These are phyloP conservation scores for Leptinotarsa tumamoca DNA, from an alignment of 2,888 invertebrate genomes.

Conservation along the genomic window DNA sequence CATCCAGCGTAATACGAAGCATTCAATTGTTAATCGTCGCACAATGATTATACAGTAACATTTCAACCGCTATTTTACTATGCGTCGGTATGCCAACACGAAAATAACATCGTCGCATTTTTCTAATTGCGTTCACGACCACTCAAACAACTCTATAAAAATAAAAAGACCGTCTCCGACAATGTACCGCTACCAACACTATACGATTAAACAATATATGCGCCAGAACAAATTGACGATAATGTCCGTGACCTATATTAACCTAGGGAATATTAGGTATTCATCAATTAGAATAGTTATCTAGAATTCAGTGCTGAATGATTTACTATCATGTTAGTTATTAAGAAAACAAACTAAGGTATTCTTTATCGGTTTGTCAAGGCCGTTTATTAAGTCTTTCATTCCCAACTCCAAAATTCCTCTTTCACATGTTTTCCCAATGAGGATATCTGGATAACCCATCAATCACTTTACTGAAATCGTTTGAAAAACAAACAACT, in stretches of 20 bases:
- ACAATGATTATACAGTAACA: constrained; percentile 50
- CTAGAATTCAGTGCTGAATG: neutral
- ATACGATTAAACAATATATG: neutral
- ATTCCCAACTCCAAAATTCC: too few relatives aligned
- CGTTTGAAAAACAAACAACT: too few relatives aligned
- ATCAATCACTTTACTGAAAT: too few relatives aligned
- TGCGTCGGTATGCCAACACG: constrained; percentile 50
- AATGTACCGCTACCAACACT: neutral
- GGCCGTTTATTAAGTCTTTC: too few relatives aligned
- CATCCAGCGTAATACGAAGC: constrained; percentile 31
- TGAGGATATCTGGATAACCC: too few relatives aligned
- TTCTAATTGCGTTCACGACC: constrained; percentile 6
- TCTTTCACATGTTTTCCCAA: too few relatives aligned
- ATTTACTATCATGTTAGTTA: too few relatives aligned
- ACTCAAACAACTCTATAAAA: constrained; percentile 5
- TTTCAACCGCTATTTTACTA: constrained; percentile 53
- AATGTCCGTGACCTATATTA: constrained; percentile 10
- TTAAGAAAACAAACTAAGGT: too few relatives aligned
- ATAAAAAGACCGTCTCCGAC: neutral
- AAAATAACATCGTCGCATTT: constrained; percentile 31
- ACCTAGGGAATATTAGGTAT: neutral
- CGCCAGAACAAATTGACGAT: constrained; percentile 5
- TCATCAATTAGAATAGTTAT: constrained; percentile 6
- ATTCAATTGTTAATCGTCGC: constrained; percentile 51
- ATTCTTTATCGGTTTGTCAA: too few relatives aligned